Percentiles rank a stretch among this genome's conserved stretches.
These are phyloP conservation scores for Merops nubicus DNA, from an alignment of 2,113 vertebrate genomes.

Conservation along the genomic window DNA sequence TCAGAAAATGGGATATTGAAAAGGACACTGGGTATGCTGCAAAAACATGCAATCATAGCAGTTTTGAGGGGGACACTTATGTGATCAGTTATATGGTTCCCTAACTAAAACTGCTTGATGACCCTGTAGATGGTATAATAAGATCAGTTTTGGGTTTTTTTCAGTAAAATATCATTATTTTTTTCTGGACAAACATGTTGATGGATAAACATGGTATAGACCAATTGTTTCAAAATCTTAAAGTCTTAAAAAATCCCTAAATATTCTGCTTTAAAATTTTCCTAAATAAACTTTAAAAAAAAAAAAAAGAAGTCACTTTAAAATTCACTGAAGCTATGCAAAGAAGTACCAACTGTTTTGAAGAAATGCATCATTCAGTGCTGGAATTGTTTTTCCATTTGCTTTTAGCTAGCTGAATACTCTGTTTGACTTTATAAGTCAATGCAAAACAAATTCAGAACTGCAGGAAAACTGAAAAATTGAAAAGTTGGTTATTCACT, in stretches of 20 bases:
- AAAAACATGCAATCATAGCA: background rate
- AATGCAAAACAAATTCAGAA: slow-evolving; percentile 7
- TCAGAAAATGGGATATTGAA: background rate
- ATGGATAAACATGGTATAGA: background rate
- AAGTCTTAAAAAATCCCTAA: accelerated
- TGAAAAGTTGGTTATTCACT: background rate
- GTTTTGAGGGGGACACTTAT: background rate
- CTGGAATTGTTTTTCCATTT: background rate
- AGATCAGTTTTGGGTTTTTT: background rate
- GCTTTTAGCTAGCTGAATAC: background rate
- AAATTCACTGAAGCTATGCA: background rate
- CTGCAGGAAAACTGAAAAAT: background rate
- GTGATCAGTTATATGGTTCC: background rate
- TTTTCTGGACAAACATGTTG: background rate
- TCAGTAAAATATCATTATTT: background rate
- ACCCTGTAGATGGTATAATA: background rate
- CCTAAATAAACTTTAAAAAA: background rate
- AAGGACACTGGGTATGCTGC: background rate
- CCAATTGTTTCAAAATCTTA: background rate
- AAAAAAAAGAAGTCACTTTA: too few relatives aligned
- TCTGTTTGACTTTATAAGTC: background rate
- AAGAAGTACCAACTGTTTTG: background rate
- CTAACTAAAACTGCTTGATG: background rate
- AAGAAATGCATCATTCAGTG: background rate
- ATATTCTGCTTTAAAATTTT: background rate